Percentiles rank a stretch among this genome's conserved stretches.
phyloP scores from a whole-genome alignment of 2,888 invertebrate species.

The Melolontha melolontha region DNA sequence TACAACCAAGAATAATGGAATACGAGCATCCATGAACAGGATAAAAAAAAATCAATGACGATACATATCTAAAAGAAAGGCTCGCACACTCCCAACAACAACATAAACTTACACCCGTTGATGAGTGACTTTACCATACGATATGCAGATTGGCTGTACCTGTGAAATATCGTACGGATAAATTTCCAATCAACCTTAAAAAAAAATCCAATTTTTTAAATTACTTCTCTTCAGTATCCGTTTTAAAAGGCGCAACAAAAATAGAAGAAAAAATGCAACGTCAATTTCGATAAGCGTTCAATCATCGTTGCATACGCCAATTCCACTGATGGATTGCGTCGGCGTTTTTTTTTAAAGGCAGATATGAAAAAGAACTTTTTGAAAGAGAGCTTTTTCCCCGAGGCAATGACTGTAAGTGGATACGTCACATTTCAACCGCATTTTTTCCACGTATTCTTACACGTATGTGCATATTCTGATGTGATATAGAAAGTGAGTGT shows the following conservation, averaged over 20 bases:
- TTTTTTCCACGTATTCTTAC: constrained; percentile 1
- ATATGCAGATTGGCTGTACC: too few relatives aligned
- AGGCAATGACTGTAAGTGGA: constrained; percentile 35
- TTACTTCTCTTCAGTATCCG: too few relatives aligned
- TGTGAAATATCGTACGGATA: too few relatives aligned
- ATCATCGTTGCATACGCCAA: constrained; percentile 31
- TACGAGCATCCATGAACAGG: background rate
- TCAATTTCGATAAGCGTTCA: constrained; percentile 35
- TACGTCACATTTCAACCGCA: constrained; percentile 29
- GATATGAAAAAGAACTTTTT: too few relatives aligned
- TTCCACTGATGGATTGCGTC: constrained; percentile 30
- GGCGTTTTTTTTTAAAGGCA: constrained; percentile 3
- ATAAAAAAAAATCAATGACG: constrained; percentile 10
- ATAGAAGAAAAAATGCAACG: constrained; percentile 17
- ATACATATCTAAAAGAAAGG: too few relatives aligned
- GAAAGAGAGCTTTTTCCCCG: constrained; percentile 28
- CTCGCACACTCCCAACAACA: too few relatives aligned
- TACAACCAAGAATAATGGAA: constrained; percentile 15
- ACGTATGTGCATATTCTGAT: too few relatives aligned
- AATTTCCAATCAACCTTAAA: too few relatives aligned
- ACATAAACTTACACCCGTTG: too few relatives aligned
- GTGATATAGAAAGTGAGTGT: too few relatives aligned
- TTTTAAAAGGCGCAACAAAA: background rate
- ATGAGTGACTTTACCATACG: too few relatives aligned
- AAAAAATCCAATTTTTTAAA: too few relatives aligned